Evolutionary conservation across 2,113 vertebrate species (phyloP).

Genomic region (Notechis scutatus): DNA sequence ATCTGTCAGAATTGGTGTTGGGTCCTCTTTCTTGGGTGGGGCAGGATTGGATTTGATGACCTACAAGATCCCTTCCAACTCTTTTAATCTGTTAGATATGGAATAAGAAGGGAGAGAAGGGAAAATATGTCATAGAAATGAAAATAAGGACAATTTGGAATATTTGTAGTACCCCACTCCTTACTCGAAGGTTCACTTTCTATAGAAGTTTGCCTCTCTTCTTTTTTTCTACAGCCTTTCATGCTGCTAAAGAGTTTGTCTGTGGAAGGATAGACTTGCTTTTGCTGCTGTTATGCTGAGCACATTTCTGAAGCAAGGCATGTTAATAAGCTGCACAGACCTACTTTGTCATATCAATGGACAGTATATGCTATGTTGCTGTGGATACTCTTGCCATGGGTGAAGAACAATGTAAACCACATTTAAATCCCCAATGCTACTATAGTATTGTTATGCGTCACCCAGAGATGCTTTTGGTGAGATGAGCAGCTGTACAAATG

Average conservation of each 20-base stretch:
- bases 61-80: too few relatives aligned
- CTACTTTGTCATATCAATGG: background rate
- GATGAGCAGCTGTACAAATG: background rate
- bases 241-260: background rate
- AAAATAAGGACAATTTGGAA: background rate
- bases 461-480: background rate
- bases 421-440: background rate
- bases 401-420: background rate
- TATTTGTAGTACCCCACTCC: background rate
- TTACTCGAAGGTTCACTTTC: background rate
- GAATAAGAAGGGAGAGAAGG: slow-evolving; percentile 3
- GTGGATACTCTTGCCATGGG: background rate
- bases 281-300: background rate
- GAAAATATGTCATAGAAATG: background rate
- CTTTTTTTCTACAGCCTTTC: background rate
- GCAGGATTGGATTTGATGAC: too few relatives aligned
- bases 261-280: background rate
- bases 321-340: background rate
- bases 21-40: too few relatives aligned
- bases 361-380: background rate
- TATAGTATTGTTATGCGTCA: background rate
- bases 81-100: background rate
- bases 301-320: background rate
- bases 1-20: too few relatives aligned
- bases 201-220: background rate